phyloP scores from a whole-genome alignment of 2,113 vertebrate species.

The Cyprinus carpio region DNA sequence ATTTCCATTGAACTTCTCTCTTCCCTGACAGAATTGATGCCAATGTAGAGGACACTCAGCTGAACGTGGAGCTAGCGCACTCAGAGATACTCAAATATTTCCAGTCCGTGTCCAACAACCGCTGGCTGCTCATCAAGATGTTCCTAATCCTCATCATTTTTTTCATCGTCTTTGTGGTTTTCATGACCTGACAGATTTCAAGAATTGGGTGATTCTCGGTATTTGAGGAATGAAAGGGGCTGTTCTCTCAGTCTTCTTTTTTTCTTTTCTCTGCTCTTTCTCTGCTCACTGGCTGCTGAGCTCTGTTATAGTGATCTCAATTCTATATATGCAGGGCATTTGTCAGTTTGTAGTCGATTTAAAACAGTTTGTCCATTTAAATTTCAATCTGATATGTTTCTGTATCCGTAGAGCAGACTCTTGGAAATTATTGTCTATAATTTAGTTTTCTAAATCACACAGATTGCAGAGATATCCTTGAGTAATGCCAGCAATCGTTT shows the following conservation, averaged over 20 bases:
- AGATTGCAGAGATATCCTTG: not conserved
- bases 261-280: no score
- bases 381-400: not conserved
- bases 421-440: not conserved
- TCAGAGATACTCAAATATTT: slow-evolving; percentile 84
- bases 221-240: not conserved
- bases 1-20: not conserved
- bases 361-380: not conserved
- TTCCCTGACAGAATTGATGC: slow-evolving; percentile 74
- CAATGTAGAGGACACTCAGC: slow-evolving; percentile 78
- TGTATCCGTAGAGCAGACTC: not conserved
- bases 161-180: slow-evolving; percentile 83
- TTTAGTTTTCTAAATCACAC: not conserved
- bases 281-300: not conserved
- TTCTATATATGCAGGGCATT: no score
- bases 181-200: slow-evolving; percentile 72
- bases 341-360: not conserved
- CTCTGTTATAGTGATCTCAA: not conserved
- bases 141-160: slow-evolving; percentile 83
- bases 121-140: slow-evolving; percentile 84
- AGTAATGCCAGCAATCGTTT: not conserved
- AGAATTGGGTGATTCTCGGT: not conserved
- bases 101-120: slow-evolving; percentile 81
- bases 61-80: slow-evolving; percentile 79
- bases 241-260: not conserved